Conservation (phyloP, 53 echinoderm and acorn worm genomes). For the Echinarachnius parma region DNA sequence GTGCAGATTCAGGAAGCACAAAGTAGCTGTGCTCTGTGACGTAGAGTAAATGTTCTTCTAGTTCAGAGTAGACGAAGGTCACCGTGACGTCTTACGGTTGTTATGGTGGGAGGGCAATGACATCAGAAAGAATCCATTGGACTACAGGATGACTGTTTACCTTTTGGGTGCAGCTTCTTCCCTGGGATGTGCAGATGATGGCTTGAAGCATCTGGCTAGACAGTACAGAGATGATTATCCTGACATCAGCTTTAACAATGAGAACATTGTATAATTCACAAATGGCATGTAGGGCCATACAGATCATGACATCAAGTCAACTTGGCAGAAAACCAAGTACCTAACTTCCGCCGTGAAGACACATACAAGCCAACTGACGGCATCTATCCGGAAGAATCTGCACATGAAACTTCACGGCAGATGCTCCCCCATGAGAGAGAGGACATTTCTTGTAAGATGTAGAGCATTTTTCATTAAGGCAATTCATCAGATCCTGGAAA, state of each 20-base stretch:
- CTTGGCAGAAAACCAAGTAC: neutral
- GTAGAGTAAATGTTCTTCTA: no score
- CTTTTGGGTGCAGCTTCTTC: no score
- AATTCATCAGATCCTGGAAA: no score
- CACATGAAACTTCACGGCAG: neutral
- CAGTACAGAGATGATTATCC: no score
- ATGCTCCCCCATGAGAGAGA: slow-evolving; percentile 4
- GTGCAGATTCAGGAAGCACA: slow-evolving; percentile 16
- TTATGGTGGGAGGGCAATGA: slow-evolving; percentile 26
- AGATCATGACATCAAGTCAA: no score
- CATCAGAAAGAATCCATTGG: neutral
- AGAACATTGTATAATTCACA: no score
- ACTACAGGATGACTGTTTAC: slow-evolving; percentile 57
- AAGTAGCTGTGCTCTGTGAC: no score
- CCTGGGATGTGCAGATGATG: slow-evolving; percentile 56
- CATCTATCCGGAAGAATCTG: neutral
- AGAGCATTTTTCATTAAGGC: slow-evolving; percentile 5
- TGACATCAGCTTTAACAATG: no score
- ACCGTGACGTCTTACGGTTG: no score
- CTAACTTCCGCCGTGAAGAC: neutral
- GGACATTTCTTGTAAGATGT: neutral
- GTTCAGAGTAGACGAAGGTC: no score
- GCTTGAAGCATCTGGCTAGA: no score
- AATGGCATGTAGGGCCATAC: no score
- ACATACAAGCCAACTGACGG: neutral